Evolutionary conservation across 2,797 vertebrate species (phyloP).

Genomic region (Dipus sagitta): DNA sequence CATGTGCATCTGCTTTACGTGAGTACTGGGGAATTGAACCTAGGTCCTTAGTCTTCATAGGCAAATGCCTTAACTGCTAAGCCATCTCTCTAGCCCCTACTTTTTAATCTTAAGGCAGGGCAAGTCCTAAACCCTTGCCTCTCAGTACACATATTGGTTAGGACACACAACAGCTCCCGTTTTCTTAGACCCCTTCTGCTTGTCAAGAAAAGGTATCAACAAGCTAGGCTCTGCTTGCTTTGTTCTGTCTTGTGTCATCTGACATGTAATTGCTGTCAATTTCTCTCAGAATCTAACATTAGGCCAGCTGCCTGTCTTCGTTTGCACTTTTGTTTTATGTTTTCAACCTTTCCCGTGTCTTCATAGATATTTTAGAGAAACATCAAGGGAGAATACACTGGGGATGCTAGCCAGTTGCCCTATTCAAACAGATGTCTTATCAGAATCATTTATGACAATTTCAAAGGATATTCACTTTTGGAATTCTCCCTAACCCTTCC

Average conservation of each 20-base stretch:
- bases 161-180: background rate
- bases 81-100: too few relatives aligned
- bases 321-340: slow-evolving; percentile 28
- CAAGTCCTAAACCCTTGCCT: background rate
- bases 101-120: background rate
- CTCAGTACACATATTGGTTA: too few relatives aligned
- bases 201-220: slow-evolving; percentile 9
- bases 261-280: slow-evolving; percentile 39
- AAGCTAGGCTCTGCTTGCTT: background rate
- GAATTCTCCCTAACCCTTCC: background rate
- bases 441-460: slow-evolving; percentile 59
- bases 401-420: background rate
- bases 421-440: background rate
- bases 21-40: too few relatives aligned
- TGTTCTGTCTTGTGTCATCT: slow-evolving; percentile 1
- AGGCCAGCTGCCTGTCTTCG: background rate
- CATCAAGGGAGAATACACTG: slow-evolving; percentile 19
- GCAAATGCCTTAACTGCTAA: too few relatives aligned
- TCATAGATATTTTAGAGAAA: slow-evolving; percentile 16
- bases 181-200: background rate
- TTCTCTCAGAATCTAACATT: slow-evolving; percentile 30
- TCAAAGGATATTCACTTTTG: slow-evolving; percentile 60
- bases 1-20: too few relatives aligned
- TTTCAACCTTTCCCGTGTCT: slow-evolving; percentile 27
- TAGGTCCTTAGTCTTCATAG: too few relatives aligned